Percentiles rank a stretch among this genome's conserved stretches.
phyloP scores from a whole-genome alignment of 2,888 invertebrate species.

The Diadegma fenestrale region DNA sequence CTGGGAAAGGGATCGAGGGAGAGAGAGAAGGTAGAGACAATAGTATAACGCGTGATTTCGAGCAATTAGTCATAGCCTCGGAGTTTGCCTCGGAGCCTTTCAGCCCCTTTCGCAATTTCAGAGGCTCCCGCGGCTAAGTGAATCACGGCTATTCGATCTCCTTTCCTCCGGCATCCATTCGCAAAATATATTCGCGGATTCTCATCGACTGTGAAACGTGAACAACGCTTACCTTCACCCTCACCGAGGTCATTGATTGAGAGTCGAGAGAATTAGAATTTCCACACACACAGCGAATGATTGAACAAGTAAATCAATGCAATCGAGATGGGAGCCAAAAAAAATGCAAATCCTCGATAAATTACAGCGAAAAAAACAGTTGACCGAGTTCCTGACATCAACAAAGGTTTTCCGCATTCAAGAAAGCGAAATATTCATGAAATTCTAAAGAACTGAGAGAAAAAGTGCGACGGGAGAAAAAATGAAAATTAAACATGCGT shows the following conservation, averaged over 20 bases:
- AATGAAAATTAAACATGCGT: too few species aligned
- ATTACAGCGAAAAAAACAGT: not conserved
- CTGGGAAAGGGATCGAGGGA: constrained; percentile 12
- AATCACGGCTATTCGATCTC: constrained; percentile 51
- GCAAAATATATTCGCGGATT: constrained; percentile 26
- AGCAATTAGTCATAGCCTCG: constrained; percentile 70
- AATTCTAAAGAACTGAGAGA: too few species aligned
- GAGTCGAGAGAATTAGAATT: constrained; percentile 38
- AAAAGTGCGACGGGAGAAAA: too few species aligned
- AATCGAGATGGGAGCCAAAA: not conserved
- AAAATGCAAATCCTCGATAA: not conserved
- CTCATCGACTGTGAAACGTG: constrained; percentile 28
- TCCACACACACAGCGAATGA: not conserved
- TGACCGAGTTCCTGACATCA: not conserved
- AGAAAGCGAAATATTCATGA: not conserved
- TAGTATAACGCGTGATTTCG: constrained; percentile 66
- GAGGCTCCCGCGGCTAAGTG: constrained; percentile 48
- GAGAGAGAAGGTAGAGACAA: constrained; percentile 6
- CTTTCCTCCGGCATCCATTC: constrained; percentile 1
- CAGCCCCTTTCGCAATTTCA: constrained; percentile 26
- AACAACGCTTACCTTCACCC: constrained; percentile 13
- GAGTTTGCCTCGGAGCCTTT: constrained; percentile 22
- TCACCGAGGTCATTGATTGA: constrained; percentile 20
- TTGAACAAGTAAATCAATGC: not conserved
- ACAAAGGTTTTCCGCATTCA: not conserved